A percentile compares a stretch with the other conserved stretches of the same genome.
phyloP scores from a whole-genome alignment of 2,888 invertebrate genomes.

The Lasius platythorax region DNA sequence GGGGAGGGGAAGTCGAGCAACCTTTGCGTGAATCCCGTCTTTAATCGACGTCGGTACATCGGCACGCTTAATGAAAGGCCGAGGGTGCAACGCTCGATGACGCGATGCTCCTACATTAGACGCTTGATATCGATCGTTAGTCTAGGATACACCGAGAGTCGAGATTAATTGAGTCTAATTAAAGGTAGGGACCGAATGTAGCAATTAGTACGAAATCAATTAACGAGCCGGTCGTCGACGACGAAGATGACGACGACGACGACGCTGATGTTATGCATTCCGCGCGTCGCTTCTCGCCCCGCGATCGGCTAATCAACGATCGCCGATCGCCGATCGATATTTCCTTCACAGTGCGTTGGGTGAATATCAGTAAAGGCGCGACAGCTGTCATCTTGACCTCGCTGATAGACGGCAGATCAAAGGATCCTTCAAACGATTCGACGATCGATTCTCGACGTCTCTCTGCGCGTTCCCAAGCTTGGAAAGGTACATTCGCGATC shows the following conservation, averaged over 20 bases:
- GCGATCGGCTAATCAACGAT: conserved; percentile 19
- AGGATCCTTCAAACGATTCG: conserved; percentile 1
- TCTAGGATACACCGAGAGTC: conserved; percentile 66
- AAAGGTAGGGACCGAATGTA: conserved; percentile 75
- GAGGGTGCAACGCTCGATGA: conserved; percentile 33
- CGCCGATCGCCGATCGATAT: conserved; percentile 18
- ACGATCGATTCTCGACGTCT: conserved; percentile 8
- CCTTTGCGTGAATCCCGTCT: conserved; percentile 58
- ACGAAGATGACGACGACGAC: neutral
- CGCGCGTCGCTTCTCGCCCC: neutral
- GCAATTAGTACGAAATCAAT: conserved; percentile 83
- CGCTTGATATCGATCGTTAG: conserved; percentile 72
- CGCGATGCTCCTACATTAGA: conserved; percentile 61
- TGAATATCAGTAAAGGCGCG: neutral
- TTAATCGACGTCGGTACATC: conserved; percentile 62
- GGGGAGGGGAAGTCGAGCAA: neutral
- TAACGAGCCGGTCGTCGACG: conserved; percentile 67
- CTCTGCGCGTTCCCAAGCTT: neutral
- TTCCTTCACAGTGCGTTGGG: too few species aligned
- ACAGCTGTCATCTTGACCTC: conserved; percentile 27
- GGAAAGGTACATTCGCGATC: conserved; percentile 3
- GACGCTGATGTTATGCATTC: conserved; percentile 10
- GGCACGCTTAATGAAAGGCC: conserved; percentile 65
- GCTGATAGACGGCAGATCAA: neutral
- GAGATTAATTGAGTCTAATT: conserved; percentile 83